Percentiles rank a stretch among this genome's conserved stretches.
phyloP scores from a whole-genome alignment of 2,797 vertebrate species.

The Acanthurus lineatus region DNA sequence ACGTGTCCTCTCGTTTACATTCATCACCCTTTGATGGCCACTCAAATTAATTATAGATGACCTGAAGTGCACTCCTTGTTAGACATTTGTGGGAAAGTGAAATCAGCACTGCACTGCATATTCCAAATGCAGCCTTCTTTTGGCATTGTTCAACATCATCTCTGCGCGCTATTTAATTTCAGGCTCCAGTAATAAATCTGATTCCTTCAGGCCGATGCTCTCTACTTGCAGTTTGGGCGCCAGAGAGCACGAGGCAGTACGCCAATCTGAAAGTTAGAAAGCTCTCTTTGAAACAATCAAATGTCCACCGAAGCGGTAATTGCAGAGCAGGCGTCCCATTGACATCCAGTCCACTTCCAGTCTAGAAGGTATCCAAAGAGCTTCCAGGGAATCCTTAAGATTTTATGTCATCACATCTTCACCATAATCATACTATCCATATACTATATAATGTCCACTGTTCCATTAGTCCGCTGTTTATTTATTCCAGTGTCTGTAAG shows the following conservation, averaged over 20 bases:
- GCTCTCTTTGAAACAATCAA: conserved; percentile 52
- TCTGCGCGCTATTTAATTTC: conserved; percentile 64
- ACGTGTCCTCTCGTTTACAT: conserved; percentile 35
- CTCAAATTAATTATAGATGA: conserved; percentile 74
- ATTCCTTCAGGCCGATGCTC: conserved; percentile 45
- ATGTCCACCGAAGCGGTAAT: conserved; percentile 36
- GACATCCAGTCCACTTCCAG: conserved; percentile 47
- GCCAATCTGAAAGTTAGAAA: conserved; percentile 48
- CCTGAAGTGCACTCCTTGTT: conserved; percentile 67
- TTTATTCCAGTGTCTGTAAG: not conserved
- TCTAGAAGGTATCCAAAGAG: conserved; percentile 5
- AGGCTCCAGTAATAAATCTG: conserved; percentile 66
- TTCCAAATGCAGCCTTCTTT: conserved; percentile 52
- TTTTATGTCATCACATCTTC: conserved; percentile 28
- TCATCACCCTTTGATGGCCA: conserved; percentile 51
- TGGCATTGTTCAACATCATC: conserved; percentile 60
- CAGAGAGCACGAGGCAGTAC: conserved; percentile 31
- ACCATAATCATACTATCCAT: conserved; percentile 8
- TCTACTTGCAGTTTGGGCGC: conserved; percentile 29
- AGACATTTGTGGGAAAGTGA: conserved; percentile 50
- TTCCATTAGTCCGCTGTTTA: not conserved
- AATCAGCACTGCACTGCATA: conserved; percentile 26
- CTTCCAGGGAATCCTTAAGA: conserved; percentile 28
- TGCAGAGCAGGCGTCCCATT: conserved; percentile 35
- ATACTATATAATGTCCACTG: conserved; percentile 5